Base-by-base conservation (phyloP, 2,113 vertebrate species). In the Hemiprocne comata region DNA sequence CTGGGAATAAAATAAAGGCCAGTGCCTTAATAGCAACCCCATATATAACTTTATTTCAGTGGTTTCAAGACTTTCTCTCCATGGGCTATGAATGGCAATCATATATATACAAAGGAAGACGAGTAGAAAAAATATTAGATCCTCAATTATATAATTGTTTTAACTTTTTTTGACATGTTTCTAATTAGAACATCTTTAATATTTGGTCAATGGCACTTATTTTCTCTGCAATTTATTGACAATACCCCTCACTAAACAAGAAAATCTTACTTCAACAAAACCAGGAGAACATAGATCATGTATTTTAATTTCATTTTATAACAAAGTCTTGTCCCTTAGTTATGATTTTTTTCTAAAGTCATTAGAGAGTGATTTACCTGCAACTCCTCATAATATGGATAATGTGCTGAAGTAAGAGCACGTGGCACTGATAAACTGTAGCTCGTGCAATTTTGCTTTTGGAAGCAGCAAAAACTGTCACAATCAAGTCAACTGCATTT, bases 281-380 rank as follows among this genome's bases (percentile, higher is more conserved):
- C 17, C 3, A 11, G 4, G 18, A 85, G 6, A 82, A 69, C 6
- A 48, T 0, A 55, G 15, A 77, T 62, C 5, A 28, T 2, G 2
- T 20, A 46, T n/a, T 77, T 77, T 23, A 38, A 72, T 74, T 89
- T 48, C 6, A 48, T 57, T 72, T 58, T 46, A 31, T 29, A 64
- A 40, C 7, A 9, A 46, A n/a, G 51, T 14, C 13, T 67, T 71
- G 1, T 14, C 33, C 46, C 26, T 51, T 54, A 24, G 5, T 23
- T n/a, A 51, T 8, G 2, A 25, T 54, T 67, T 64, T 84, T 74
- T 46, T 18, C 40, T 70, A 25, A 40, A 61, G 21, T 21, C 6
- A 2, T 61, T 24, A 40, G 20, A 60, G 13, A 5, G 11, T 7
- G 31, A 73, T 84, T 96, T 91, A 93, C 77, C 89, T 72, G 70